Base-by-base conservation (phyloP, 2,113 vertebrate genomes). In the Gnathochromis pfefferi region DNA sequence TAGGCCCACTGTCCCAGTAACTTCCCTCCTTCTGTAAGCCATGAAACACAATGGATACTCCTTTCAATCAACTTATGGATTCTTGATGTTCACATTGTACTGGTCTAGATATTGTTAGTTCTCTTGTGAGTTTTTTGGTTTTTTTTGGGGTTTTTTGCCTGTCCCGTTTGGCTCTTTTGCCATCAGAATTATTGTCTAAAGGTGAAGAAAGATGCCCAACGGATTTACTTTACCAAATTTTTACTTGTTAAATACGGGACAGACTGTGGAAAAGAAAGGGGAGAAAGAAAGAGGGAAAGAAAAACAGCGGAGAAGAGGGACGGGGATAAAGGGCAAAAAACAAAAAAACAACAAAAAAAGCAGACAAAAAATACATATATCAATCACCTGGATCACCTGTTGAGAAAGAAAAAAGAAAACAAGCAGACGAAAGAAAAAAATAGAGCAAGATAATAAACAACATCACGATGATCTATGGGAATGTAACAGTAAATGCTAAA, bases 401-500 rank as follows among this genome's bases (percentile, higher is more conserved):
- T 49, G 16, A 49, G 16, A 49, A 49, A 17, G 7, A 49, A 49
- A 49, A 49, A 19, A 49, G 47, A 49, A 17, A 49, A 49, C 16
- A 17, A 49, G 7, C 16, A 47, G 45, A 1, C 3, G 16, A 47
- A 47, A 17, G 14, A 47, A 47, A 16, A 47, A 4, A 4, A 5
- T 6, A 47, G 14, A 47, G 45, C 14, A 47, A 47, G 0, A 8
- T 8, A 8, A 47, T 49, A 47, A 47, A 47, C 45, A 47, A 17
- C 45, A 47, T 47, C 4, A 47, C 0, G 1, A 47, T 17, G 45
- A 47, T 47, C 4, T 47, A 47, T 47, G 4, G 1, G 1, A 47
- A 47, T 47, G 0, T 7, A 16, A 16, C 1, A 47, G 45, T 8
- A 49, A 49, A 49, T 49, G 2, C 7, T 49, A 47, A 47, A 47